phyloP scores from a whole-genome alignment of 2,888 invertebrate genomes.

The Acheta domesticus region DNA sequence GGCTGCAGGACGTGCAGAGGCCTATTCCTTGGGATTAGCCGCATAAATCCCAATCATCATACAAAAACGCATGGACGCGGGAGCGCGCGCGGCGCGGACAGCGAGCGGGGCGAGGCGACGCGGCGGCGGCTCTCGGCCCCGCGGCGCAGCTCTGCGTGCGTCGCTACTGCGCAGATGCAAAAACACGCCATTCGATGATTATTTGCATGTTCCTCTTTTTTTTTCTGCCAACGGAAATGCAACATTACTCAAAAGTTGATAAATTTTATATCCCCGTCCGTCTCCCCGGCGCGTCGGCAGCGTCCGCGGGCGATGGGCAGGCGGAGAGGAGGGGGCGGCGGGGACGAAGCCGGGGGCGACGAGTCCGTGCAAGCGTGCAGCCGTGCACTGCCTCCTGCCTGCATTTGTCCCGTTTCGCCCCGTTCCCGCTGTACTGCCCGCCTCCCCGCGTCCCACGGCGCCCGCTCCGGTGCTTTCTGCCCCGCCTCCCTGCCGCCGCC shows the following conservation, averaged over 20 bases:
- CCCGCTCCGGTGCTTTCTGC: not conserved
- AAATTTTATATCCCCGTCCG: conserved; percentile 24
- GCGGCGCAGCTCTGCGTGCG: not conserved
- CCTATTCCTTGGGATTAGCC: conserved; percentile 21
- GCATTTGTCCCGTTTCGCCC: not conserved
- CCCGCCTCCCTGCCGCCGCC: not conserved
- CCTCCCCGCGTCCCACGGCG: not conserved
- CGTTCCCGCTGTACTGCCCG: not conserved
- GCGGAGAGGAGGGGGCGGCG: not conserved
- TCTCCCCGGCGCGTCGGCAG: conserved; percentile 18
- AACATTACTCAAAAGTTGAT: conserved; percentile 27
- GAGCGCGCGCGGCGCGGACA: not conserved
- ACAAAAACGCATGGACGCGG: conserved; percentile 2
- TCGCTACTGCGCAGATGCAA: conserved; percentile 5
- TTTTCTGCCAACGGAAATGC: conserved; percentile 23
- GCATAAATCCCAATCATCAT: conserved; percentile 23
- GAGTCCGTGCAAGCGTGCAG: conserved; percentile 1
- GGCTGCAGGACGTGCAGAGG: conserved; percentile 4
- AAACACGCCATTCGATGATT: conserved; percentile 24
- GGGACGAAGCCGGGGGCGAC: not conserved
- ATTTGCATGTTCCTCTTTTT: conserved; percentile 25
- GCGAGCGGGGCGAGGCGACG: not conserved
- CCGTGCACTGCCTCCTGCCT: conserved; percentile 18
- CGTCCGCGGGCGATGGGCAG: not conserved
- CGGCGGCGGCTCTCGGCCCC: not conserved